Conservation (phyloP, 2,113 vertebrate species). For the Labrus mixtus region DNA sequence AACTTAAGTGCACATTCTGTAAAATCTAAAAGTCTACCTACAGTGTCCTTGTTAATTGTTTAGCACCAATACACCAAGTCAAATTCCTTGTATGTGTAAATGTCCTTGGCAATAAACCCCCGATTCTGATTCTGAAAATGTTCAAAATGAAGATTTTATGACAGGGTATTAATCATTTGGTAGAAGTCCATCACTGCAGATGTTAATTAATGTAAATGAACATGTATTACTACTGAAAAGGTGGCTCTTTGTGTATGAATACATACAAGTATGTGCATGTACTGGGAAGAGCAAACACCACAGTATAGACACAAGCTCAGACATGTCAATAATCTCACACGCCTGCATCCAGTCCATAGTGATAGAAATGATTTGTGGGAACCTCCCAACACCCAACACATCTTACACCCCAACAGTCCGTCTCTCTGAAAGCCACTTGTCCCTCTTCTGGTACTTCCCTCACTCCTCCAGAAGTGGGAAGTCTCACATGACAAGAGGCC, state of each 20-base stretch:
- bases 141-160: too few species aligned
- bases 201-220: constrained; percentile 4
- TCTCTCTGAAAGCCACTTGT: constrained; percentile 18
- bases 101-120: too few species aligned
- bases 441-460: constrained; percentile 23
- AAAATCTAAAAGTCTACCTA: too few species aligned
- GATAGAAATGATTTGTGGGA: constrained; percentile 6
- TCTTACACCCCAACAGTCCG: constrained; percentile 6
- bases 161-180: too few species aligned
- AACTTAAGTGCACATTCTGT: too few species aligned
- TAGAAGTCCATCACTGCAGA: not conserved
- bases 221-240: constrained; percentile 4
- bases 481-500: constrained; percentile 58
- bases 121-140: too few species aligned
- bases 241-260: not conserved
- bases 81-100: too few species aligned
- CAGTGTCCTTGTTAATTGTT: too few species aligned
- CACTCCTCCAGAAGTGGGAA: constrained; percentile 34
- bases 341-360: not conserved
- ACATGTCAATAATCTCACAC: constrained; percentile 3
- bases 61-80: too few species aligned
- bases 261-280: not conserved
- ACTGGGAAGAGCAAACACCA: not conserved
- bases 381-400: not conserved
- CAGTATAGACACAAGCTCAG: not conserved